These are phyloP conservation scores for Bergia sp. DNA, from an alignment of 92 coral and sea anemone genomes.

Conservation along the genomic window DNA sequence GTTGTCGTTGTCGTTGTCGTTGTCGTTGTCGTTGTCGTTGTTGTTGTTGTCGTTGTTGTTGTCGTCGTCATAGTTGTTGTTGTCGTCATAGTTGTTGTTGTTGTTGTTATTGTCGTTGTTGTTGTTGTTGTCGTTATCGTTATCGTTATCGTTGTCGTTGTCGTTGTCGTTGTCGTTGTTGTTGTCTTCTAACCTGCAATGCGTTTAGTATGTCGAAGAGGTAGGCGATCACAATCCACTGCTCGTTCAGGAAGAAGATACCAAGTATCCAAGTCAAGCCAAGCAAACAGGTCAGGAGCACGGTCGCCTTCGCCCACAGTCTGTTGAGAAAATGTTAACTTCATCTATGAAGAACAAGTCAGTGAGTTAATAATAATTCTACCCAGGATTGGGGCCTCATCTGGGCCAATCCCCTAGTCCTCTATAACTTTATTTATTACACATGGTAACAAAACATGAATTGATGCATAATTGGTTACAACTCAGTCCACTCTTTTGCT, in stretches of 20 bases:
- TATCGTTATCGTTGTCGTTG: too few relatives aligned
- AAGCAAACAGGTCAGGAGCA: constrained; percentile 55
- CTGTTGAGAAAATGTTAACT: constrained; percentile 29
- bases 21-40: background rate
- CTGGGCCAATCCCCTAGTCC: background rate
- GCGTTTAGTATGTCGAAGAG: constrained; percentile 57
- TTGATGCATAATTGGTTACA: too few relatives aligned
- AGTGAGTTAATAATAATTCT: background rate
- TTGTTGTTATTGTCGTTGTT: too few relatives aligned
- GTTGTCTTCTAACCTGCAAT: constrained; percentile 42
- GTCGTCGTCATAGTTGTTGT: too few relatives aligned
- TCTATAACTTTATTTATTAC: too few relatives aligned
- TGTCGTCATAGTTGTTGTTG: too few relatives aligned
- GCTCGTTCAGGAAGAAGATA: constrained; percentile 49
- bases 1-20: too few relatives aligned
- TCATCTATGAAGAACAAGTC: background rate
- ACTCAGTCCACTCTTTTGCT: too few relatives aligned
- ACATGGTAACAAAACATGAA: too few relatives aligned
- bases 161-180: background rate
- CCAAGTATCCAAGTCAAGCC: constrained; percentile 68
- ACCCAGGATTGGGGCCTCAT: background rate
- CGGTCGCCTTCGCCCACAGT: constrained; percentile 61
- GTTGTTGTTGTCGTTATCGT: too few relatives aligned
- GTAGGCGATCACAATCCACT: constrained; percentile 53
- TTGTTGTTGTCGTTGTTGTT: background rate